A percentile compares a stretch with the other conserved stretches of the same genome.
phyloP scores from a whole-genome alignment of 1,140 invertebrate species.

The Ips nitidus region DNA sequence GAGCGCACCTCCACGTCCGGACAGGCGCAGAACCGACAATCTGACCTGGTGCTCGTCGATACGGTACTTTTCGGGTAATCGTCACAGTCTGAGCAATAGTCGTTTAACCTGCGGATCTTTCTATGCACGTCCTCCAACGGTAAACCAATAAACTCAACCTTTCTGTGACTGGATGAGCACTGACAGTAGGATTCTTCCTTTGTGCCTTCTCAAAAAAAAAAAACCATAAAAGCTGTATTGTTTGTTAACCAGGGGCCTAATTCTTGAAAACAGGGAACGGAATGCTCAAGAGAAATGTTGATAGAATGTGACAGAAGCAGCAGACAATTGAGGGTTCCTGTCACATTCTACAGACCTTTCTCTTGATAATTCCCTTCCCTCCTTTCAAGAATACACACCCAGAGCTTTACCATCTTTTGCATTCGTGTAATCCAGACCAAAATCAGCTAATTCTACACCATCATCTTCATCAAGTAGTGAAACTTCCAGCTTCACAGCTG shows the following conservation, averaged over 20 bases:
- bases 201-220: too few species aligned
- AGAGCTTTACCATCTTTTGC: background rate
- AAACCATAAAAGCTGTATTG: too few species aligned
- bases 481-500: conserved; percentile 14
- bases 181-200: background rate
- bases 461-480: background rate
- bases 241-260: too few species aligned
- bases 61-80: conserved; percentile 26
- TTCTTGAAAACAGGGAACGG: too few species aligned
- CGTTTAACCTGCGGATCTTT: conserved; percentile 6
- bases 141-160: conserved; percentile 34
- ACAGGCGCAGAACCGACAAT: conserved; percentile 17
- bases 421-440: background rate
- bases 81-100: conserved; percentile 19
- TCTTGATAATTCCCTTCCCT: too few species aligned
- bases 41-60: conserved; percentile 28
- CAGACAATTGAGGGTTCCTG: too few species aligned
- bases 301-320: too few species aligned
- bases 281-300: too few species aligned
- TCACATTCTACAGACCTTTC: too few species aligned
- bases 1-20: background rate
- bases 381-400: too few species aligned
- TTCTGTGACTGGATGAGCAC: conserved; percentile 1
- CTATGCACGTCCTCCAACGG: conserved; percentile 8
- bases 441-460: background rate